Conservation (phyloP, 30 jellyfish, hydroid and myxozoan species). For the Hydractinia symbiolongicarpus region DNA sequence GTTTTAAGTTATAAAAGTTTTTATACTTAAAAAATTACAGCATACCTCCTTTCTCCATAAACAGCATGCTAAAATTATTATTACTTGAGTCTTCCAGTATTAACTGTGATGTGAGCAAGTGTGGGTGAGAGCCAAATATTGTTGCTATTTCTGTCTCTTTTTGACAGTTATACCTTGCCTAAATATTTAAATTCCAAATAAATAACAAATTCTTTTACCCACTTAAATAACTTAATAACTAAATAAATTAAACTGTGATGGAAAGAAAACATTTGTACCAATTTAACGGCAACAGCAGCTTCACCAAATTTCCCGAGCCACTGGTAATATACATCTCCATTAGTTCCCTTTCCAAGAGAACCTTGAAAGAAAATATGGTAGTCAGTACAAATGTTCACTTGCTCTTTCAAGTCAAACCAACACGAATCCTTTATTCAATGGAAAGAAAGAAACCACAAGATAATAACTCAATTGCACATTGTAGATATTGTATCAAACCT, state of each 20-base stretch:
- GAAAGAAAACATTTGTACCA: not conserved
- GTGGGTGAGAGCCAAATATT: not conserved
- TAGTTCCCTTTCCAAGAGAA: not conserved
- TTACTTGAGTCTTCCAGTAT: not conserved
- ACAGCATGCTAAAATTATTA: not conserved
- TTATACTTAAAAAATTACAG: not conserved
- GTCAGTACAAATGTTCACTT: not conserved
- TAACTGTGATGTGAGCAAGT: not conserved
- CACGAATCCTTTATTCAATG: not conserved
- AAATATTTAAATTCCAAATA: too few species aligned
- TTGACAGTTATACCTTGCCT: not conserved
- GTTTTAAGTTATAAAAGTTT: not conserved
- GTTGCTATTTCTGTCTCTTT: not conserved
- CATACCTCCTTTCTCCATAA: constrained; percentile 16
- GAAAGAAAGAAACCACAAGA: not conserved
- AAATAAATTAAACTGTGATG: too few species aligned
- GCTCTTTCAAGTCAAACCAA: not conserved
- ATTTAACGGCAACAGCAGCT: not conserved
- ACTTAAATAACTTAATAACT: too few species aligned
- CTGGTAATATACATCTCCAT: constrained; percentile 7
- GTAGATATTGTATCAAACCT: too few species aligned
- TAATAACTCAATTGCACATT: not conserved
- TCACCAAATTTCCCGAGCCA: not conserved
- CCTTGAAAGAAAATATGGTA: not conserved
- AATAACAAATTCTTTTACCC: too few species aligned